These are phyloP conservation scores for Trichonephila clavipes DNA, from an alignment of 1,140 invertebrate species.

Conservation along the genomic window DNA sequence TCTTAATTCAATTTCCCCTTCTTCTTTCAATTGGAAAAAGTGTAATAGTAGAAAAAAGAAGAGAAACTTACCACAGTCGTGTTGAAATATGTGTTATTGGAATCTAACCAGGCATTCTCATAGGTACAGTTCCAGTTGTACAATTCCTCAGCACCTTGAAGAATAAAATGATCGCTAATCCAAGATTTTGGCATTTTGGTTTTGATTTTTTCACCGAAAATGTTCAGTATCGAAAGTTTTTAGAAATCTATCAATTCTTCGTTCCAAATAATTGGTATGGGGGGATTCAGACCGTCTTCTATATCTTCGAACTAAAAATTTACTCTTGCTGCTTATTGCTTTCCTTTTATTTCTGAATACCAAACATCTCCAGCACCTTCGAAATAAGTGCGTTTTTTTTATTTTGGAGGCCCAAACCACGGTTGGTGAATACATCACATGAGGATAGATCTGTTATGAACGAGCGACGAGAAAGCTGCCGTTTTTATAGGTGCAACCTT, in stretches of 20 bases:
- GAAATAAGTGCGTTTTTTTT: slow-evolving; percentile 55
- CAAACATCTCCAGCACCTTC: slow-evolving; percentile 37
- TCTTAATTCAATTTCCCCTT: too few relatives aligned
- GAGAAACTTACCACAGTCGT: slow-evolving; percentile 32
- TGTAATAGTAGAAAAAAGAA: not conserved
- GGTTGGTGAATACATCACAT: slow-evolving; percentile 76
- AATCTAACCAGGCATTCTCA: slow-evolving; percentile 4
- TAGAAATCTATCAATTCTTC: slow-evolving; percentile 42
- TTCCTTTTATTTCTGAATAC: slow-evolving; percentile 4
- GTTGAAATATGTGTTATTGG: slow-evolving; percentile 58
- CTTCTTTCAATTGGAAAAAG: too few relatives aligned
- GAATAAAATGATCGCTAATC: slow-evolving; percentile 27
- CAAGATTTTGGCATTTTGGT: slow-evolving; percentile 9
- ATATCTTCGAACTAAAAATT: slow-evolving; percentile 59
- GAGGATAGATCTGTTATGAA: slow-evolving; percentile 72
- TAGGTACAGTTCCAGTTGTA: slow-evolving; percentile 9
- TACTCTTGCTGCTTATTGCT: slow-evolving; percentile 57
- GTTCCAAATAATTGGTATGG: slow-evolving; percentile 17
- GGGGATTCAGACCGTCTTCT: slow-evolving; percentile 49
- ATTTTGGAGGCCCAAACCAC: slow-evolving; percentile 59
- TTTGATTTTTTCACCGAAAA: slow-evolving; percentile 22
- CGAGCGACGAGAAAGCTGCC: not conserved
- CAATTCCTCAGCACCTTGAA: slow-evolving; percentile 4
- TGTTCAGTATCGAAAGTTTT: slow-evolving; percentile 66
- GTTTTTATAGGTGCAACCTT: slow-evolving; percentile 7